Base-by-base conservation (phyloP, 2,888 invertebrate genomes). In the Trichacis sp. region DNA sequence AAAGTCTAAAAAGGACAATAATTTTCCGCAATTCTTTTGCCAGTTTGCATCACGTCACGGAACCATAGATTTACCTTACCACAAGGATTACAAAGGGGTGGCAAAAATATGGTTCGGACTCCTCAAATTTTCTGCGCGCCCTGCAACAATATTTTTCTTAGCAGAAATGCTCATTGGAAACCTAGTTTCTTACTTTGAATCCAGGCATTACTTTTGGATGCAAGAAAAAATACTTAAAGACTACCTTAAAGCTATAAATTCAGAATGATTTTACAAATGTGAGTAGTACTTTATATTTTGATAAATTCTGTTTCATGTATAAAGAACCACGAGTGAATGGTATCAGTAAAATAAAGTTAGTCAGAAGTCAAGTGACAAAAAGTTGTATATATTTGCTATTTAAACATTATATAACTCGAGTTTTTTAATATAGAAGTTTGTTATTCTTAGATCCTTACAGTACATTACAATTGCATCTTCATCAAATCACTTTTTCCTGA, bases 11-110 rank as follows among this genome's bases (percentile, higher is more conserved):
- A n/a, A n/a, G n/a, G n/a, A n/a, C n/a, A n/a, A n/a, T n/a, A n/a
- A n/a, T n/a, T n/a, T n/a, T n/a, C n/a, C n/a, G 8, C 24, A 5
- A 72, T 59, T 64, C 74, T 75, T 74, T 65, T 87, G 87, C 69
- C 85, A 90, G 90, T 85, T 90, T 68, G 90, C 91, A 30, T 5
- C 87, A 49, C 86, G 88, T 60, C 89, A 89, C 77, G 85, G 82
- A 47, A 92, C 92, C 2, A 89, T 85, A 70, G 86, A 90, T 68
- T 70, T 92, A 17, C 93, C 93, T 2, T 86, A 88, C n/a, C 76
- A 91, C n/a, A 84, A 78, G 51, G 87, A 89, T 9, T 88, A 88
- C 0, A 84, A 81, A 72, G 88, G 87, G 54, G 82, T 89, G 0
- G 85, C 89, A 0, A 77, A 86, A 42, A 83, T 91, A 15, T 77